Conservation (phyloP, 2,113 vertebrate species). For the Tenebrosternarchus preto region DNA sequence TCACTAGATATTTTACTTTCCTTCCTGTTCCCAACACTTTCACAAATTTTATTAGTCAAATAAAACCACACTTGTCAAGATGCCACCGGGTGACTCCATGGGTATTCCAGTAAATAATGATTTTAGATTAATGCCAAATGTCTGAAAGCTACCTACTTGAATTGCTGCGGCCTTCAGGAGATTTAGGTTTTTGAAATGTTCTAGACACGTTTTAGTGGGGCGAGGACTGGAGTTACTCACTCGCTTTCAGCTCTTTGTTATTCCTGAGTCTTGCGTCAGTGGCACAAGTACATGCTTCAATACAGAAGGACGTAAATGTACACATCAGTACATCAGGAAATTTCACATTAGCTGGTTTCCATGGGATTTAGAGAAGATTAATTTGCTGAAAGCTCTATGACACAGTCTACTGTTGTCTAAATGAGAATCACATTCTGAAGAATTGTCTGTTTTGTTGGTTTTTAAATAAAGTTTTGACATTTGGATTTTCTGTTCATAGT, state of each 20-base stretch:
- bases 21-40: neutral
- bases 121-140: neutral
- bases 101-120: no score
- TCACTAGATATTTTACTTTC: neutral
- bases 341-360: conserved; percentile 15
- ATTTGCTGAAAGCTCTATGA: neutral
- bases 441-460: neutral
- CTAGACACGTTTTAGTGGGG: neutral
- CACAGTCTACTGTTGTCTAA: neutral
- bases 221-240: neutral
- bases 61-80: neutral
- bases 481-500: conserved; percentile 23
- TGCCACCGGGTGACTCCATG: no score
- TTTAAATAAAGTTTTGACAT: conserved; percentile 31
- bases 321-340: neutral
- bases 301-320: conserved; percentile 2
- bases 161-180: neutral
- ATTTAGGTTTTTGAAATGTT: neutral
- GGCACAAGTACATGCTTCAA: conserved; percentile 1
- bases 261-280: neutral
- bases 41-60: conserved; percentile 2
- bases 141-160: neutral
- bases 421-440: neutral
- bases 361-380: conserved; percentile 9
- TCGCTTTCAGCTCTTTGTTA: neutral